Base-by-base conservation (phyloP, 2,113 vertebrate species). In the Corythoichthys intestinalis region DNA sequence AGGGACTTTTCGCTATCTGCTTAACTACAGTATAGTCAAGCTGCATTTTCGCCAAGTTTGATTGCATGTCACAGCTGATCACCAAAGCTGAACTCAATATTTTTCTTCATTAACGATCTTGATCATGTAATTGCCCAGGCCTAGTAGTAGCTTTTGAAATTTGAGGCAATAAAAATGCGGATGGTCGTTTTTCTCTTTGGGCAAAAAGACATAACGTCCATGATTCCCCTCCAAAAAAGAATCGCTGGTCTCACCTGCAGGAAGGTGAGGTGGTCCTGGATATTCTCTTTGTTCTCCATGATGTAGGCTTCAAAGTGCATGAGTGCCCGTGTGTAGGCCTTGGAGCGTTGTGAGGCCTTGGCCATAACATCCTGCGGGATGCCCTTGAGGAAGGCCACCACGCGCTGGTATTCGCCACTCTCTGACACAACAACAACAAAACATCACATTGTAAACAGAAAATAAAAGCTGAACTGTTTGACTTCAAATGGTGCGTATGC, bases 251-350 rank as follows among this genome's bases (percentile, higher is more conserved):
- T 71, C 28, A 99, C 97, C 95, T 99, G 97, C 79, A 99, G 89
- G 92, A 98, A 98, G 75, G 94, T 94, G 78, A 99, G 94, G 83
- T 99, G 97, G 69, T 96, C 95, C 85, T 97, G 95, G 84, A 99
- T 94, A 82, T 94, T 93, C 88, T 96, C 94, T 69, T 97, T 97
- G 84, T 94, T 97, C 88, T 99, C 96, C 60, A 91, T 91, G 80
- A 98, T 96, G 89, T 95, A 94, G 0, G 95, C 94, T 77, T 99
- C 97, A 80, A 99, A 99, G 87, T 99, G 96, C 97, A 98, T 99
- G 64, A 99, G 94, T 15, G 97, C 95, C 15, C 97, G 93, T 1
- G 97, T 99, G 86, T 99, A 99, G 4, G 96, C 97, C 89, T 95
- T 98, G 64, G 96, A 98, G 58, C 94, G 94, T 65, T 97, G 95